Percentiles rank a stretch among this genome's conserved stretches.
These are phyloP conservation scores for Dicrostonyx torquatus DNA, from an alignment of 2,797 vertebrate genomes.

Conservation along the genomic window DNA sequence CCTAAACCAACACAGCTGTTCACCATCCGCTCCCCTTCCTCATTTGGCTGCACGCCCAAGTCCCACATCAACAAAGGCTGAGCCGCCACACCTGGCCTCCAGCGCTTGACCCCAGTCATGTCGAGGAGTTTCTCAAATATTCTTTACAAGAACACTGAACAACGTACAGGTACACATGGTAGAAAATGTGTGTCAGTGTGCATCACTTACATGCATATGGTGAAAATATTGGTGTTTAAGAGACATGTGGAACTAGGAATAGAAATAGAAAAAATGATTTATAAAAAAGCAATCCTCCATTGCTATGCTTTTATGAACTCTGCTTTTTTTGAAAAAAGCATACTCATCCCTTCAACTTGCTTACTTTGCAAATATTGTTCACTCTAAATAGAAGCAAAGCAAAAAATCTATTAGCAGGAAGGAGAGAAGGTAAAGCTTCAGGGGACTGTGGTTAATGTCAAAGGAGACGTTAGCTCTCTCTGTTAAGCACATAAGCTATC, in stretches of 20 bases:
- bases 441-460: neutral
- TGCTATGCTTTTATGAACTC: conserved; percentile 8
- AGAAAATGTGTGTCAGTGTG: neutral
- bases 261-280: conserved; percentile 30
- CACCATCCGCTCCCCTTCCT: conserved; percentile 26
- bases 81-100: conserved; percentile 67
- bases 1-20: conserved; percentile 73
- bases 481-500: conserved; percentile 4
- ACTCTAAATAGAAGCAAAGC: neutral
- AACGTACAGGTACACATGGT: neutral
- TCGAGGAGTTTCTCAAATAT: neutral
- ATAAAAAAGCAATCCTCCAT: neutral
- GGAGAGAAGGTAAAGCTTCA: neutral
- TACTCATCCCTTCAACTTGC: conserved; percentile 5
- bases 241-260: neutral
- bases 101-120: neutral
- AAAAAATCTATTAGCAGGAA: conserved; percentile 40
- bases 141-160: neutral
- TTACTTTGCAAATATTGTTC: neutral
- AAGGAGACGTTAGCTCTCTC: neutral
- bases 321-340: neutral
- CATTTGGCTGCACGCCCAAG: conserved; percentile 56
- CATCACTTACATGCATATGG: neutral
- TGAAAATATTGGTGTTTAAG: neutral
- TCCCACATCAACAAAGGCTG: conserved; percentile 50